Conservation (phyloP, 2,888 invertebrate species). For the Epicampocera succincta region DNA sequence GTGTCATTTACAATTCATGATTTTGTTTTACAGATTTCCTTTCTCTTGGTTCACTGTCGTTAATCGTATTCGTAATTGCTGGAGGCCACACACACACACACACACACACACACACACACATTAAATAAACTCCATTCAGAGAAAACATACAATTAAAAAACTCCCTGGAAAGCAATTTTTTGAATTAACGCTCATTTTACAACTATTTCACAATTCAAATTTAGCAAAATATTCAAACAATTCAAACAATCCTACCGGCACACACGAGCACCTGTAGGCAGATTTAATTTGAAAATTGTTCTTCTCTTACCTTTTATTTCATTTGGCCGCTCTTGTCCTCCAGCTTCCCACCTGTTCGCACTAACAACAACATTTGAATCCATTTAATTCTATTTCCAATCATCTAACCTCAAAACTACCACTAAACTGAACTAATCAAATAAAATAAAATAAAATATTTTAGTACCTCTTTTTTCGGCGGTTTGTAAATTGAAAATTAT, state of each 20-base stretch:
- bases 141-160: neutral
- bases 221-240: neutral
- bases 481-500: conserved; percentile 63
- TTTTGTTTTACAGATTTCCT: too few relatives aligned
- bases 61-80: too few relatives aligned
- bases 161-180: neutral
- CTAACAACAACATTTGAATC: neutral
- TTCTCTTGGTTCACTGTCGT: neutral
- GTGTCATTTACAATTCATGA: too few relatives aligned
- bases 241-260: too few relatives aligned
- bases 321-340: neutral
- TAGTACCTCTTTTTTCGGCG: conserved; percentile 18
- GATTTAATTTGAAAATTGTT: neutral
- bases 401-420: conserved; percentile 56
- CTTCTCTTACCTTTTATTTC: neutral
- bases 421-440: conserved; percentile 59
- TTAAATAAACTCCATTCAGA: conserved; percentile 26
- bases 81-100: conserved; percentile 40
- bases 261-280: too few relatives aligned
- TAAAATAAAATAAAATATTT: conserved; percentile 49
- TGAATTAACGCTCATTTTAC: conserved; percentile 1
- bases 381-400: conserved; percentile 33
- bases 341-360: neutral
- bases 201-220: conserved; percentile 30
- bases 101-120: too few relatives aligned